Evolutionary conservation across 2,888 invertebrate species (phyloP), one percentile per base, ranked within the genome.

Genomic region (Scotopteryx bipunctaria): DNA sequence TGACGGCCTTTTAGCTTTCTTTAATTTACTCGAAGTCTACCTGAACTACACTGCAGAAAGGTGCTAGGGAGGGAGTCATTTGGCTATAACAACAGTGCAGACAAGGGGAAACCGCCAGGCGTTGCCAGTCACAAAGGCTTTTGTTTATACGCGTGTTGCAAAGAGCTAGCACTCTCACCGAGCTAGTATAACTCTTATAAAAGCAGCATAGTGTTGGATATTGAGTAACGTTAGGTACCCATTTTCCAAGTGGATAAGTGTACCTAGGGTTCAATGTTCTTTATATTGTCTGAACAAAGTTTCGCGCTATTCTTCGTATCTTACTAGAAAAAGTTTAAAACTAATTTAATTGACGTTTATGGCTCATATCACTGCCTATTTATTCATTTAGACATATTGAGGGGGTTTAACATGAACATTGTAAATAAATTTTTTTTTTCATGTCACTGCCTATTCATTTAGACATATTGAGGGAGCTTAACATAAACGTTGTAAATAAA

Each of bases 101-200:
- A 41, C 15, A 29, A 48, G 40, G 21, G n/a, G 13, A 35, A 48
- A 48, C 41, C 40, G 15, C 33, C 27, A 27, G 41, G 15, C 14
- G 19, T 35, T 27, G 23, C 33, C 17, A 27, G 21, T 36, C 31
- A 47, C 40, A 47, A 47, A 47, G 47, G 19, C 32, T 19, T 16
- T n/a, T n/a, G n/a, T n/a, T n/a, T n/a, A n/a, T n/a, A n/a, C n/a
- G n/a, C n/a, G n/a, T n/a, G n/a, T n/a, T n/a, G n/a, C n/a, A n/a
- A 32, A 46, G 37, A 6, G 37, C 49, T 37, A 19, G 8, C 8
- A 11, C 17, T 15, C 25, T 16, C 27, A 36, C 27, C 13, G 14
- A 29, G 44, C 36, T 8, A 17, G 13, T 35, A 13, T 35, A 19
- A 14, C 3, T 29, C 44, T 19, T 35, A 17, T 23, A 23, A 3